A percentile compares a stretch with the other conserved stretches of the same genome.
Evolutionary conservation across 1,140 invertebrate species (phyloP).

Genomic region (Matsumurasca onukii): DNA sequence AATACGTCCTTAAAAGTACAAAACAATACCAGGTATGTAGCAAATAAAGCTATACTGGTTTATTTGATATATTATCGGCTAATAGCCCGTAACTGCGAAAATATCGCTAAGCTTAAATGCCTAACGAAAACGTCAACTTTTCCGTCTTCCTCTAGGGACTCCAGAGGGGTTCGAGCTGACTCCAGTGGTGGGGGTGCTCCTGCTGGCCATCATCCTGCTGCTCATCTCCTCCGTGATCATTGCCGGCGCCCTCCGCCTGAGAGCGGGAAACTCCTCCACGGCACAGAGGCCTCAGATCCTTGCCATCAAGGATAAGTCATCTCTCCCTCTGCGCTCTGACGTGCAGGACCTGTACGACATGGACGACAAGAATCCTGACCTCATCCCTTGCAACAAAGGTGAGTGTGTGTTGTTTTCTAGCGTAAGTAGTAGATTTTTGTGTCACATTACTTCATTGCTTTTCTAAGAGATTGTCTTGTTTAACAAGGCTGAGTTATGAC

Average conservation of each 20-base stretch:
- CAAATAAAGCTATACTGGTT: too few species aligned
- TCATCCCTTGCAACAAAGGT: constrained; percentile 86
- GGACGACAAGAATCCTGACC: constrained; percentile 82
- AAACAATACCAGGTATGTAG: too few species aligned
- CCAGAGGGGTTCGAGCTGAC: constrained; percentile 67
- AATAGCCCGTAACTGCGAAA: too few species aligned
- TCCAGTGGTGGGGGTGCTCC: constrained; percentile 70
- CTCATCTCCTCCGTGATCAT: constrained; percentile 72
- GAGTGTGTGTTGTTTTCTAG: too few species aligned
- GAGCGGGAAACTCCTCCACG: constrained; percentile 53
- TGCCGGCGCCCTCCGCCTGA: constrained; percentile 65
- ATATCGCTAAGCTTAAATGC: too few species aligned
- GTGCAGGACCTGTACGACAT: constrained; percentile 67
- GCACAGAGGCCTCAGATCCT: constrained; percentile 59
- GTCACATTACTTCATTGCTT: too few species aligned
- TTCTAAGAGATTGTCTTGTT: too few species aligned
- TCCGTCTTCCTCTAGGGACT: constrained; percentile 52
- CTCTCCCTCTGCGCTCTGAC: constrained; percentile 59
- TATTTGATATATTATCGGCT: too few species aligned
- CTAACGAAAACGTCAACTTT: too few species aligned
- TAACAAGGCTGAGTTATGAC: too few species aligned
- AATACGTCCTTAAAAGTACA: too few species aligned
- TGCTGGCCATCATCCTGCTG: constrained; percentile 69
- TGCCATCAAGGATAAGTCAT: constrained; percentile 66
- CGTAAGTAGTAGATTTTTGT: too few species aligned